Evolutionary conservation across 64 coral and sea anemone genomes (phyloP).

Genomic region (Montipora capricornis): DNA sequence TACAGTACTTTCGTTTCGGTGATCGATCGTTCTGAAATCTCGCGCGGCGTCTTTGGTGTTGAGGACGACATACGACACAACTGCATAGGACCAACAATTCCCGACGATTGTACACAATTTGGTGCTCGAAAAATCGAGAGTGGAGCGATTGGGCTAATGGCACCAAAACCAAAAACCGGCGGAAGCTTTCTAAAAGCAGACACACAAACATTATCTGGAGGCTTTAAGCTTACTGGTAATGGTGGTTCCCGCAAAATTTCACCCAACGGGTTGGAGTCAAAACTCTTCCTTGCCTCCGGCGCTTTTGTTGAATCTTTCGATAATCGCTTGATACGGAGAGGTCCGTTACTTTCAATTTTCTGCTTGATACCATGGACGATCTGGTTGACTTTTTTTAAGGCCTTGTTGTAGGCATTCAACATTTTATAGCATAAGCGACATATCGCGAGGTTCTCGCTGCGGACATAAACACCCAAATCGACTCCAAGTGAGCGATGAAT

Average conservation of each 20-base stretch:
- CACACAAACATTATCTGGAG: background rate
- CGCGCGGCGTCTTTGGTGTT: constrained; percentile 2
- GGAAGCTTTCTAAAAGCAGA: background rate
- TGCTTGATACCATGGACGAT: background rate
- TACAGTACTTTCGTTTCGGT: too few relatives aligned
- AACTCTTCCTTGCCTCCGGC: background rate
- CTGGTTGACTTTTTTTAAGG: background rate
- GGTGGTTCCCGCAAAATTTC: background rate
- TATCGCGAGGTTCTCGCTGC: background rate
- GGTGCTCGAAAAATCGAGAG: background rate
- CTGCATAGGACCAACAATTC: background rate
- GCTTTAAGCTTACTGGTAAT: background rate
- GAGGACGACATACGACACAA: background rate
- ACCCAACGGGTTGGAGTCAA: background rate
- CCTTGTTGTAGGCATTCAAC: constrained; percentile 7
- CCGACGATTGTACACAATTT: background rate
- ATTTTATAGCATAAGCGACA: background rate
- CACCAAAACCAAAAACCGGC: background rate
- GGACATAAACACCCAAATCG: background rate
- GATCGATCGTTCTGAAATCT: background rate
- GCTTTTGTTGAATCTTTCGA: background rate
- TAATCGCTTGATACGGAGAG: background rate
- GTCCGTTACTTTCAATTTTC: background rate
- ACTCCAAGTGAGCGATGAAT: constrained; percentile 9
- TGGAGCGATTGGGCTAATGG: background rate